Evolutionary conservation across 2,888 invertebrate genomes (phyloP).

Genomic region (Myathropa florea): DNA sequence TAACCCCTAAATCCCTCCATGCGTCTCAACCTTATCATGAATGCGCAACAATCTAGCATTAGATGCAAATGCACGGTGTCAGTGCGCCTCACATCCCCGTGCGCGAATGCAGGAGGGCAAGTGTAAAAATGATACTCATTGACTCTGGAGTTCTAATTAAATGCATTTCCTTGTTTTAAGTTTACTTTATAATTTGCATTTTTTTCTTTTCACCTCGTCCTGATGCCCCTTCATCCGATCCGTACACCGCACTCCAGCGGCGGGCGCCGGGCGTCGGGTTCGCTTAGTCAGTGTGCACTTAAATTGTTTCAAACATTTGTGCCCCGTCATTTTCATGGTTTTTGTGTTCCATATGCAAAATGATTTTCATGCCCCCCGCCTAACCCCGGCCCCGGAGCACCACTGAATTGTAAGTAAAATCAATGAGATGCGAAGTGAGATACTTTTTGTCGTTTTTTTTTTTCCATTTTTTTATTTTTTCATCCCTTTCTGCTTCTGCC

Average conservation of each 20-base stretch:
- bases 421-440: constrained; percentile 62
- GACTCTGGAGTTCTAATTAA: constrained; percentile 59
- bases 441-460: constrained; percentile 2
- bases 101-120: background rate
- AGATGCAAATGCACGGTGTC: constrained; percentile 41
- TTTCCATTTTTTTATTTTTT: constrained; percentile 1
- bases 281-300: constrained; percentile 44
- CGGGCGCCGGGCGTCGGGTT: background rate
- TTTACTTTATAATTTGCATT: constrained; percentile 62
- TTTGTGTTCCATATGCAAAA: constrained; percentile 56
- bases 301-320: constrained; percentile 58
- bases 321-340: constrained; percentile 61
- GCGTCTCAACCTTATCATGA: constrained; percentile 19
- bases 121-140: constrained; percentile 43
- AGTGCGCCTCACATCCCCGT: background rate
- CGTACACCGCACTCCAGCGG: background rate
- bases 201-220: background rate
- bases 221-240: background rate
- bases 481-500: background rate
- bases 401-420: constrained; percentile 59
- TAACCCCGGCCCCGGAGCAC: background rate
- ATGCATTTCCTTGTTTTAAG: constrained; percentile 67
- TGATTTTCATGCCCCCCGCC: constrained; percentile 3
- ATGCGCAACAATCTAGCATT: constrained; percentile 45
- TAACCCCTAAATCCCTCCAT: constrained; percentile 7